phyloP scores from a whole-genome alignment of 1,140 invertebrate species.

The Leptinotarsa undecemlineata region DNA sequence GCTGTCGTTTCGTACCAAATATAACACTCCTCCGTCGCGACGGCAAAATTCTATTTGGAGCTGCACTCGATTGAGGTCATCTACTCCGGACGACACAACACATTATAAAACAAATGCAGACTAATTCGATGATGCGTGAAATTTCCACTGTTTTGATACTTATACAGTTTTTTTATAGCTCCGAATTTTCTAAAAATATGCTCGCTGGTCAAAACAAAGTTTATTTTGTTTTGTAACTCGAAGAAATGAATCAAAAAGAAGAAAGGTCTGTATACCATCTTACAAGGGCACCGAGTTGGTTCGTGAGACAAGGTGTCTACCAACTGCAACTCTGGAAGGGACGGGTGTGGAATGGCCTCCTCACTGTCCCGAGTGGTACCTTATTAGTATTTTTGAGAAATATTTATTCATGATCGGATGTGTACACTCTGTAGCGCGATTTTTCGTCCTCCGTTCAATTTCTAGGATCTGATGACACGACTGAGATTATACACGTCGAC shows the following conservation, averaged over 20 bases:
- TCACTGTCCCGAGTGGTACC: background rate
- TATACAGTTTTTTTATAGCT: conserved; percentile 20
- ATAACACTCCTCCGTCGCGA: conserved; percentile 16
- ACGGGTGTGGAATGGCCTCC: background rate
- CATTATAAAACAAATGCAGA: conserved; percentile 30
- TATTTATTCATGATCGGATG: background rate
- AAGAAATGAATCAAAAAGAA: background rate
- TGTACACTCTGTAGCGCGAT: no score
- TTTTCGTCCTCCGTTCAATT: no score
- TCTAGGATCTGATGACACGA: no score
- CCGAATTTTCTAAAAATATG: conserved; percentile 22
- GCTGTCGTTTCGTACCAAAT: background rate
- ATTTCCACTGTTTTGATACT: conserved; percentile 23
- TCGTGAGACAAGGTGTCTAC: no score
- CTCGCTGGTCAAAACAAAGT: conserved; percentile 11
- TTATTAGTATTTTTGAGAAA: background rate
- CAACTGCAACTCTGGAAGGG: no score
- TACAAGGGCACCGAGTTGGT: background rate
- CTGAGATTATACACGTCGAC: no score
- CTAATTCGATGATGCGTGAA: conserved; percentile 24
- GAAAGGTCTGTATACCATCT: background rate
- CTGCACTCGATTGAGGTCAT: conserved; percentile 33
- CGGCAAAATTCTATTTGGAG: conserved; percentile 25
- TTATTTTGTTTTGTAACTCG: conserved; percentile 12
- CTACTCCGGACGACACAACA: conserved; percentile 23